Base-by-base conservation (phyloP, 2,797 vertebrate species). In the Microhierax caerulescens region DNA sequence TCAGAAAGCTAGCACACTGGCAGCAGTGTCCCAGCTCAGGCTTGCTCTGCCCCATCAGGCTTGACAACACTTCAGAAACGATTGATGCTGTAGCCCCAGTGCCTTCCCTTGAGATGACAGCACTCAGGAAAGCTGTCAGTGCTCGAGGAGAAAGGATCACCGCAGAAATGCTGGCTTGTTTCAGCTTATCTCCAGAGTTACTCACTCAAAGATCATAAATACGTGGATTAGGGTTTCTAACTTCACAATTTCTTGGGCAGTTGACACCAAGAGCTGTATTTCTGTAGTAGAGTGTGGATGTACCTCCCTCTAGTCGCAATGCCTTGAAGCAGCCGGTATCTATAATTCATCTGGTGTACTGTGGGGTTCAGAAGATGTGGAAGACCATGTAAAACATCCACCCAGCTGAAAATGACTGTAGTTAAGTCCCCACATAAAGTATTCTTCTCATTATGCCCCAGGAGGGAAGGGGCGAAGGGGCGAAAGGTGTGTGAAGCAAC, bases 101-200 rank as follows among this genome's bases (percentile, higher is more conserved):
- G 60, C 61, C 61, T 75, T 91, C 87, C 50, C 69, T 34, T 57
- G 72, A 64, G 57, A 63, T 80, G 78, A 77, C 53, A 81, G 57
- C 69, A 22, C 85, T 91, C 68, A 83, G 76, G 85, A 94, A 91
- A 90, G 64, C 57, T 94, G 79, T 69, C 81, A 57, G 82, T 37
- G 47, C 84, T 92, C 0, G 0, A 70, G 63, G 41, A 95, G 72
- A 68, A 68, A 64, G 47, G 45, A 73, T 70, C 69, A 41, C 32
- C 0, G 1, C 50, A 67, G 65, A 91, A 89, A 70, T 34, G 32
- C 70, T 82, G 53, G 18, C 65, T 88, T 2, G 0, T 64, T 84
- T 74, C 64, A 51, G 24, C 30, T 80, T 54, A 41, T 60, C 73
- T 92, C n/a, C 30, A 34, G 73, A 92, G 36, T n/a, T 50, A 80